A percentile compares a stretch with the other conserved stretches of the same genome.
Conservation (phyloP, 2,113 vertebrate species). For the Emydura subglobosa region DNA sequence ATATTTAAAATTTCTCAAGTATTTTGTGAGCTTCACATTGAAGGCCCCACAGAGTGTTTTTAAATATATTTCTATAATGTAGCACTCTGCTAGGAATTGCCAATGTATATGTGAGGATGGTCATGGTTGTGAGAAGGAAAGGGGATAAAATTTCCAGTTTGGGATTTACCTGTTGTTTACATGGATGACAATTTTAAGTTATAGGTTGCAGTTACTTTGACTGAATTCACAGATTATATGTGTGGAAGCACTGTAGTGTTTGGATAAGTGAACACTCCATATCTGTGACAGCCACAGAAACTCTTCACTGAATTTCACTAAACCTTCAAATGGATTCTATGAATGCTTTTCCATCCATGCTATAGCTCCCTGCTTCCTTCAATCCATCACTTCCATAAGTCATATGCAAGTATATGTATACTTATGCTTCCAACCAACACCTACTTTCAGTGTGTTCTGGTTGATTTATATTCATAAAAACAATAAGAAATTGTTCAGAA, state of each 20-base stretch:
- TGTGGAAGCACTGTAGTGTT: background rate
- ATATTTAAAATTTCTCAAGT: background rate
- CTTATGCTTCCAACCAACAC: background rate
- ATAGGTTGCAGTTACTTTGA: background rate
- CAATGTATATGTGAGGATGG: background rate
- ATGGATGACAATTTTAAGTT: background rate
- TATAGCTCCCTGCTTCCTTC: slow-evolving; percentile 15
- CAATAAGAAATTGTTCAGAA: slow-evolving; percentile 43
- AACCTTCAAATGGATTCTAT: background rate
- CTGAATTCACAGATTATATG: background rate
- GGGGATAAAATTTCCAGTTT: background rate
- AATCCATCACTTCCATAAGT: background rate
- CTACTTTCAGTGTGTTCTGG: slow-evolving; percentile 22
- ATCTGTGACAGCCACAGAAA: background rate
- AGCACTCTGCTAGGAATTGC: background rate
- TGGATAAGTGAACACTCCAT: background rate
- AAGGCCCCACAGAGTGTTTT: background rate
- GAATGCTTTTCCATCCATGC: background rate
- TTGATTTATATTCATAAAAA: slow-evolving; percentile 54
- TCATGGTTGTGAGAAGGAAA: slow-evolving; percentile 14
- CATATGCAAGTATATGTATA: background rate
- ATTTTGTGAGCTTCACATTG: background rate
- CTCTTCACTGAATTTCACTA: background rate
- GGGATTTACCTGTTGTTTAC: background rate
- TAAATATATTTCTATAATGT: background rate